Percentiles rank a stretch among this genome's conserved stretches.
Evolutionary conservation across 2,797 vertebrate genomes (phyloP).

Genomic region (Esox lucius): DNA sequence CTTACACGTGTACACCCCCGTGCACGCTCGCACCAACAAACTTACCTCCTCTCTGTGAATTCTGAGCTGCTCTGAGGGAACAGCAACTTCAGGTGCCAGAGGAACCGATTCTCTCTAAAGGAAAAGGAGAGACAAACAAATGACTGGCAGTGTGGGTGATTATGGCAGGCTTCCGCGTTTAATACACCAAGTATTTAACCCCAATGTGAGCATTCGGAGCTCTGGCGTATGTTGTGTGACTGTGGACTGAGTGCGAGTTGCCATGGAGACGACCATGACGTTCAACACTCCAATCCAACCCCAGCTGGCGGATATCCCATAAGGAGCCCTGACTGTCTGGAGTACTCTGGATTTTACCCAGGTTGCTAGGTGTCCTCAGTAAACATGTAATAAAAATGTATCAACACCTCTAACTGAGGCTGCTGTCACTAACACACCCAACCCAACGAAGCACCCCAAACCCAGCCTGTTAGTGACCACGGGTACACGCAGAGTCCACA

Average conservation of each 20-base stretch:
- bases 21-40: not conserved
- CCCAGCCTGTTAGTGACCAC: not conserved
- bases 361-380: slow-evolving; percentile 69
- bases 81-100: slow-evolving; percentile 90
- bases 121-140: slow-evolving; percentile 41
- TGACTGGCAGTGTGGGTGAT: not conserved
- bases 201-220: slow-evolving; percentile 50
- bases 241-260: slow-evolving; percentile 37
- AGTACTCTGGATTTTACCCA: slow-evolving; percentile 39
- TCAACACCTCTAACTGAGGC: slow-evolving; percentile 33
- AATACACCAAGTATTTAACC: slow-evolving; percentile 20
- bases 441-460: not conserved
- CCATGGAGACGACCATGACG: slow-evolving; percentile 56
- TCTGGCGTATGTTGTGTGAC: slow-evolving; percentile 4
- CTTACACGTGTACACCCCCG: not conserved
- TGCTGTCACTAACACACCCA: not conserved
- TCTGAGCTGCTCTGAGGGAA: slow-evolving; percentile 88
- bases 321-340: slow-evolving; percentile 56
- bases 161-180: not conserved
- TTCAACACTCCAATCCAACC: slow-evolving; percentile 46
- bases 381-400: slow-evolving; percentile 54
- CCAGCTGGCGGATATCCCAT: slow-evolving; percentile 61
- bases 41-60: slow-evolving; percentile 86
- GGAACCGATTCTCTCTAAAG: slow-evolving; percentile 82
- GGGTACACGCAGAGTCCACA: not conserved